Conservation (phyloP, 2,113 vertebrate genomes). For the Sebastes schlegelii region DNA sequence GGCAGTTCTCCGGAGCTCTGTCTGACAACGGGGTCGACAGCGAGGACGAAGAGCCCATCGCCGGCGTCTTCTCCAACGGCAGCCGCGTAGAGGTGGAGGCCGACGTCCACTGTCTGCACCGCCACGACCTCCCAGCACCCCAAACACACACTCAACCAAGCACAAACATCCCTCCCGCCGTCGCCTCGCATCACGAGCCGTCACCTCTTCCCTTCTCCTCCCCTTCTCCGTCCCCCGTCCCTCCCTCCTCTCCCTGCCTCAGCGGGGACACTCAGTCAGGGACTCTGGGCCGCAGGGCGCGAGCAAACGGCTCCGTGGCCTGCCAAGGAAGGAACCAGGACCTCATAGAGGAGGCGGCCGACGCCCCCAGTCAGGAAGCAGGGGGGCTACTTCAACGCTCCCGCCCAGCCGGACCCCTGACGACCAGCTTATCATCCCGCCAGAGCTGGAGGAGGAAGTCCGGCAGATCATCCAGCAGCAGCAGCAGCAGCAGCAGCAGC, state of each 20-base stretch:
- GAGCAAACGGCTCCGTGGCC: slow-evolving; percentile 93
- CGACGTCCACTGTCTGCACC: slow-evolving; percentile 90
- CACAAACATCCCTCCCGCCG: slow-evolving; percentile 26
- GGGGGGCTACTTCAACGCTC: slow-evolving; percentile 95
- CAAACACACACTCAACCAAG: slow-evolving; percentile 32
- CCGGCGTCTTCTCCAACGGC: slow-evolving; percentile 95
- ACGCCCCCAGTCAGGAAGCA: slow-evolving; percentile 90
- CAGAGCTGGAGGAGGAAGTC: slow-evolving; percentile 97
- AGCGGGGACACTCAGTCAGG: slow-evolving; percentile 85
- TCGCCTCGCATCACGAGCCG: slow-evolving; percentile 18
- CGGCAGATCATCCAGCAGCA: slow-evolving; percentile 97
- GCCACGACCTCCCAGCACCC: slow-evolving; percentile 55
- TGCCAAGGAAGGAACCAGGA: slow-evolving; percentile 94
- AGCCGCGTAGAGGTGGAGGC: slow-evolving; percentile 96
- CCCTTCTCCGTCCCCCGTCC: slow-evolving; percentile 84
- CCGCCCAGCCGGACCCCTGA: slow-evolving; percentile 94
- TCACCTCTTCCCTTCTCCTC: slow-evolving; percentile 56
- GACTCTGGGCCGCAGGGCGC: slow-evolving; percentile 87
- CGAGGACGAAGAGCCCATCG: slow-evolving; percentile 96
- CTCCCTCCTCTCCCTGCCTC: slow-evolving; percentile 88
- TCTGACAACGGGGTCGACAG: slow-evolving; percentile 97
- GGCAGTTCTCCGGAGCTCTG: slow-evolving; percentile 96
- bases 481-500: slow-evolving; percentile 76
- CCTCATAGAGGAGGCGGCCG: slow-evolving; percentile 91
- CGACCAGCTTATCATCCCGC: slow-evolving; percentile 97